A percentile compares a stretch with the other conserved stretches of the same genome.
Conservation (phyloP, 2,888 invertebrate genomes). For the Sepioteuthis lessoniana region DNA sequence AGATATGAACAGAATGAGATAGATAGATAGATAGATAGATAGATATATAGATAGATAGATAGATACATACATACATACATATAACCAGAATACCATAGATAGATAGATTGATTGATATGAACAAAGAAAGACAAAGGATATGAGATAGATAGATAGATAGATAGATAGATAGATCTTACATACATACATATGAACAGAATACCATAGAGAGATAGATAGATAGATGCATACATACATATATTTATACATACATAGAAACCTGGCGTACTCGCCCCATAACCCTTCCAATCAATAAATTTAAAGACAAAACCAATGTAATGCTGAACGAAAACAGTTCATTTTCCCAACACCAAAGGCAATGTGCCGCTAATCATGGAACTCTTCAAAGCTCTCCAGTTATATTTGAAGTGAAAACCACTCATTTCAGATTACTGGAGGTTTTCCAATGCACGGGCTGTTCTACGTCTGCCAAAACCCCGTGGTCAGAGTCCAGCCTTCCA, state of each 20-base stretch:
- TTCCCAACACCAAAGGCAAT: constrained; percentile 33
- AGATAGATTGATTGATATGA: too few species aligned
- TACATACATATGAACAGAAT: too few species aligned
- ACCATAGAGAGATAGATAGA: neutral
- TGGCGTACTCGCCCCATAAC: neutral
- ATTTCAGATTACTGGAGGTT: neutral
- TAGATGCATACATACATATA: neutral
- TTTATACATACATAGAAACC: neutral
- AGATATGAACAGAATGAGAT: too few species aligned
- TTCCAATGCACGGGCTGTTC: neutral
- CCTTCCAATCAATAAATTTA: neutral
- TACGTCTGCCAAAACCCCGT: neutral
- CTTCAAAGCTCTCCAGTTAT: neutral
- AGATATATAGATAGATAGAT: too few species aligned
- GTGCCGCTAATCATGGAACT: neutral
- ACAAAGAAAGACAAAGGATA: too few species aligned
- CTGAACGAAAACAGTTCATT: constrained; percentile 33
- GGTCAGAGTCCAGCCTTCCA: constrained; percentile 19
- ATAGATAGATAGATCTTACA: neutral
- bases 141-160: neutral
- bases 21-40: too few species aligned
- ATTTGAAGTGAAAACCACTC: constrained; percentile 2
- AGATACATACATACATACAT: too few species aligned
- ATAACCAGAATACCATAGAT: too few species aligned
- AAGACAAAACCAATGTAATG: neutral